A percentile compares a stretch with the other conserved stretches of the same genome.
phyloP scores from a whole-genome alignment of 2,113 vertebrate species.

The Otis tarda region DNA sequence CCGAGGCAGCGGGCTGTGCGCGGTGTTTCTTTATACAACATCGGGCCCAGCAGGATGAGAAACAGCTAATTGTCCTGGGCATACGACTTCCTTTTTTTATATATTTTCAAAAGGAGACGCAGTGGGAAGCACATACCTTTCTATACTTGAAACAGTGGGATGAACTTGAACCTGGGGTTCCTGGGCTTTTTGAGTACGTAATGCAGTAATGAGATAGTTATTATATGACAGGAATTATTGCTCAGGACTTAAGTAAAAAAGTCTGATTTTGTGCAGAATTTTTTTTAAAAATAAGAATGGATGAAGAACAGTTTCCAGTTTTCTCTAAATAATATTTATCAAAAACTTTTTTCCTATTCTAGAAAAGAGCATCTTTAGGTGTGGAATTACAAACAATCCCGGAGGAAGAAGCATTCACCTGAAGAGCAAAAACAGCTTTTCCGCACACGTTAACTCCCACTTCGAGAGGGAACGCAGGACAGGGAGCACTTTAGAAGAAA shows the following conservation, averaged over 20 bases:
- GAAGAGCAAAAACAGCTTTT: not conserved
- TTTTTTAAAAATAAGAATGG: not conserved
- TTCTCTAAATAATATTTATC: not conserved
- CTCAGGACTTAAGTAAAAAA: not conserved
- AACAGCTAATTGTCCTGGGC: not conserved
- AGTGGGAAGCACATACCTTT: not conserved
- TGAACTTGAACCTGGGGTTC: not conserved
- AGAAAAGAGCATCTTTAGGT: not conserved
- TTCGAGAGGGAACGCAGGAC: not conserved
- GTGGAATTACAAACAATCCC: not conserved
- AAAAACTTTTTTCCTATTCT: not conserved
- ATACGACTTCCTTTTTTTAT: not conserved
- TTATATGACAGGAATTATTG: not conserved
- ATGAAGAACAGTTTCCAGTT: not conserved
- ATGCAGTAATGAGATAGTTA: not conserved
- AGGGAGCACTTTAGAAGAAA: not conserved
- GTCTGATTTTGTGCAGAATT: not conserved
- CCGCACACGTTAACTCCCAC: accelerated
- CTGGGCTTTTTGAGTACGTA: not conserved
- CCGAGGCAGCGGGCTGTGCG: not conserved
- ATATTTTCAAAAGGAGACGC: not conserved
- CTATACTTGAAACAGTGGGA: not conserved
- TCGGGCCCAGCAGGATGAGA: not conserved
- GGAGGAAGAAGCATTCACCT: not conserved
- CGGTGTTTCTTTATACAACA: not conserved